Conservation (phyloP, 2,888 invertebrate genomes). For the Lasioglossum lativentre region DNA sequence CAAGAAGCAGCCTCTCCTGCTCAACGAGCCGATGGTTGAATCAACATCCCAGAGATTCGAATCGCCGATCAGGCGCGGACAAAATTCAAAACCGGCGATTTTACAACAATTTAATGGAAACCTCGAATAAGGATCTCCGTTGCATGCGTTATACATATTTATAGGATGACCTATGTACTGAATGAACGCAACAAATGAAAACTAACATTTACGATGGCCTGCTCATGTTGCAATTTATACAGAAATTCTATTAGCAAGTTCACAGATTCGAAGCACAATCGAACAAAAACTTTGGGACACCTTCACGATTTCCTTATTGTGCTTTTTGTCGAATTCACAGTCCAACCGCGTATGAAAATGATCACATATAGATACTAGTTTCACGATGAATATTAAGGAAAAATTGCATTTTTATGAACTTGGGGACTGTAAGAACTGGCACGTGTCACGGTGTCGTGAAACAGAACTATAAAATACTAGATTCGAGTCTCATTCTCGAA, state of each 20-base stretch:
- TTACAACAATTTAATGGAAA: too few species aligned
- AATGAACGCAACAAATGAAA: too few species aligned
- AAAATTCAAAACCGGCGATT: too few species aligned
- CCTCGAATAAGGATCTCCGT: too few species aligned
- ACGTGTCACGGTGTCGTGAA: background rate
- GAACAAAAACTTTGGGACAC: background rate
- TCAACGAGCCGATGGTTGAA: background rate
- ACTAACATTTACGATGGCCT: too few species aligned
- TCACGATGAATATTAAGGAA: background rate
- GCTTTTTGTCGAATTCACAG: background rate
- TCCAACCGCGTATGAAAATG: too few species aligned
- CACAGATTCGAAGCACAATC: background rate
- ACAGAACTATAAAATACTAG: background rate
- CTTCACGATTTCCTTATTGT: background rate
- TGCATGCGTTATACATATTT: too few species aligned
- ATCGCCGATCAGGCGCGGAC: too few species aligned
- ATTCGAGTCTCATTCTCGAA: background rate
- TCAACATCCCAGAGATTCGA: too few species aligned
- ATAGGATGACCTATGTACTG: too few species aligned
- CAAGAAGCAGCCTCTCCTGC: background rate
- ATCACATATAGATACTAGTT: background rate
- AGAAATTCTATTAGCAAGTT: too few species aligned
- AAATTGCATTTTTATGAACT: background rate
- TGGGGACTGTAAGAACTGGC: background rate
- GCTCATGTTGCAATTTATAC: too few species aligned